These are phyloP conservation scores for Corythoichthys haematopterus DNA, from an alignment of 2,113 vertebrate genomes.

Conservation along the genomic window DNA sequence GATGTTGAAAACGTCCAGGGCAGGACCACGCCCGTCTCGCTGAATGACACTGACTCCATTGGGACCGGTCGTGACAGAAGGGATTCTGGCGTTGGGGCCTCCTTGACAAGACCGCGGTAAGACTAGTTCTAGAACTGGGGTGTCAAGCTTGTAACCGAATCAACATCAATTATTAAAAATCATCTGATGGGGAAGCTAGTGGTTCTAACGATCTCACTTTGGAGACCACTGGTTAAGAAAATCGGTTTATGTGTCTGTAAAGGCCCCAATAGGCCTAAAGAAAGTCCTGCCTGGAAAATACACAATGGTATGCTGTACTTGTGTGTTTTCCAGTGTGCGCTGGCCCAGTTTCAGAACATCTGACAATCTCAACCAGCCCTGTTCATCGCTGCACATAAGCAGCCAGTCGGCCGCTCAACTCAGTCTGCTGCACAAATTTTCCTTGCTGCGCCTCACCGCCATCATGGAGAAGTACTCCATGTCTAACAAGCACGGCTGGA, in stretches of 20 bases:
- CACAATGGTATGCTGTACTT: neutral
- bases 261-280: neutral
- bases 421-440: constrained; percentile 91
- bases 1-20: constrained; percentile 74
- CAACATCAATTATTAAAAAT: neutral
- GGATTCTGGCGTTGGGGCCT: constrained; percentile 94
- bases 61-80: constrained; percentile 86
- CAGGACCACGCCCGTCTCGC: constrained; percentile 80
- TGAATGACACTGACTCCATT: constrained; percentile 83
- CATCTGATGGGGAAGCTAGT: neutral
- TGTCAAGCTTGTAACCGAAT: neutral
- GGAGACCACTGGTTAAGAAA: neutral
- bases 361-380: constrained; percentile 74
- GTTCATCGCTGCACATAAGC: constrained; percentile 81
- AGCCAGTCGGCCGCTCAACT: constrained; percentile 90
- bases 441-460: constrained; percentile 90
- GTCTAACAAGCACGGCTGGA: constrained; percentile 96
- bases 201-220: neutral
- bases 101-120: constrained; percentile 87
- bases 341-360: constrained; percentile 92
- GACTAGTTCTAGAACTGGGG: neutral
- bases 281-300: neutral
- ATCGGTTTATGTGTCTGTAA: too few relatives aligned
- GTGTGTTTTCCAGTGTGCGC: constrained; percentile 64
- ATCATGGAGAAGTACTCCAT: constrained; percentile 96